These are phyloP conservation scores for Cosmorhoe ocellata DNA, from an alignment of 2,888 invertebrate genomes.

Conservation along the genomic window DNA sequence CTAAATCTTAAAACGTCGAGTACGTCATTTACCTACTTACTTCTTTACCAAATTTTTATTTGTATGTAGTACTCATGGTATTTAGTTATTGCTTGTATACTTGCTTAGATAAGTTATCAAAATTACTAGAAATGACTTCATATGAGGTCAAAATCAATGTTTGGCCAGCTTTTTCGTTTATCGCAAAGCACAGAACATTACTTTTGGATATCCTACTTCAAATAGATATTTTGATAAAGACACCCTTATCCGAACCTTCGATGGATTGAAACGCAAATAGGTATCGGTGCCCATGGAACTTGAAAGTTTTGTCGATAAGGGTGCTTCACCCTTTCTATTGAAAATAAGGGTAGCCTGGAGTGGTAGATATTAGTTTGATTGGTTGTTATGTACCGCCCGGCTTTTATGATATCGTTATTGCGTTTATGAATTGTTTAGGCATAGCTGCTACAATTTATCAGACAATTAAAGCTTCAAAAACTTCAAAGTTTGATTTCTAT, in stretches of 20 bases:
- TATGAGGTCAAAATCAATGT: constrained; percentile 19
- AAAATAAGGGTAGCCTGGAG: constrained; percentile 42
- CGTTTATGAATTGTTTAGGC: no score
- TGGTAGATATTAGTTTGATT: constrained; percentile 42
- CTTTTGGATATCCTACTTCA: constrained; percentile 26
- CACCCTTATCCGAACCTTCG: constrained; percentile 44
- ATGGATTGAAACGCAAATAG: constrained; percentile 54
- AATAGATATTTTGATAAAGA: constrained; percentile 37
- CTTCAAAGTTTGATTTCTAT: no score
- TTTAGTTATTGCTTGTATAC: no score
- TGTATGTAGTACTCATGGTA: no score
- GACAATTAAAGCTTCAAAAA: no score
- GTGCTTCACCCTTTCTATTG: constrained; percentile 41
- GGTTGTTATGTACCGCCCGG: constrained; percentile 24
- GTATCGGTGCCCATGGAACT: constrained; percentile 45
- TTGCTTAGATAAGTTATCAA: not conserved
- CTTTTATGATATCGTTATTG: constrained; percentile 6
- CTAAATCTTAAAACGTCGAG: no score
- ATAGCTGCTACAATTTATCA: no score
- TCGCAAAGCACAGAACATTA: constrained; percentile 20
- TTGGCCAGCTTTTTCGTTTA: constrained; percentile 25
- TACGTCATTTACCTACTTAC: no score
- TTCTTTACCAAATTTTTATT: no score
- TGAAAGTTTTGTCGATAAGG: constrained; percentile 54
- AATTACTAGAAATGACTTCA: not conserved